Evolutionary conservation across 2,888 invertebrate species (phyloP).

Genomic region (Drosophila diplacantha): DNA sequence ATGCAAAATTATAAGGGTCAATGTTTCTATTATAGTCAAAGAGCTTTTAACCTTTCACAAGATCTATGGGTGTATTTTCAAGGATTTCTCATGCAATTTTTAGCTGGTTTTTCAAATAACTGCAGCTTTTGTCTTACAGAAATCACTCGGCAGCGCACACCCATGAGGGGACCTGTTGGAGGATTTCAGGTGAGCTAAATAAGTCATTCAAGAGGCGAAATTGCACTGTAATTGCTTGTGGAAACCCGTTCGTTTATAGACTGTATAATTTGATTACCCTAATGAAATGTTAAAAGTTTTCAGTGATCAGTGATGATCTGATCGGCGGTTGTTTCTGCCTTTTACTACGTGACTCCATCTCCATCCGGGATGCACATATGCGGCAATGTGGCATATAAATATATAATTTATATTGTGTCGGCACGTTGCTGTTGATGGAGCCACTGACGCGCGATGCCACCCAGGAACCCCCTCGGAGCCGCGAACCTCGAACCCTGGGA

Average conservation of each 20-base stretch:
- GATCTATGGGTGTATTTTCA: no score
- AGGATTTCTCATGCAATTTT: no score
- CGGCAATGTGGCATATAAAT: slow-evolving; percentile 31
- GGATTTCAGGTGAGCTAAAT: slow-evolving; percentile 13
- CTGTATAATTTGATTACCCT: slow-evolving; percentile 34
- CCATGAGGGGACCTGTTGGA: neutral
- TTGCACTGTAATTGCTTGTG: slow-evolving; percentile 18
- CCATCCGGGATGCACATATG: slow-evolving; percentile 33
- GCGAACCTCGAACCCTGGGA: slow-evolving; percentile 9
- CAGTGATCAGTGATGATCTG: slow-evolving; percentile 20
- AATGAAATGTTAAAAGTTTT: slow-evolving; percentile 35
- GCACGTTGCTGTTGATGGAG: slow-evolving; percentile 68
- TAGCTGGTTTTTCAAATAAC: neutral
- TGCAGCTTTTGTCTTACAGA: neutral
- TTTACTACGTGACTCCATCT: slow-evolving; percentile 33
- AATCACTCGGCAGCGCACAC: neutral
- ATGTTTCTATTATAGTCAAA: no score
- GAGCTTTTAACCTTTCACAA: no score
- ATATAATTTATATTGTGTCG: slow-evolving; percentile 74
- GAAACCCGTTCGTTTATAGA: slow-evolving; percentile 34
- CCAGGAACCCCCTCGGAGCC: slow-evolving; percentile 43
- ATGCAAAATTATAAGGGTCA: no score
- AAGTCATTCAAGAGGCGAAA: slow-evolving; percentile 20
- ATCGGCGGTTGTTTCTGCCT: slow-evolving; percentile 15
- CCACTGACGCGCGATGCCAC: slow-evolving; percentile 69